These are phyloP conservation scores for Perdita meconis DNA, from an alignment of 2,888 invertebrate genomes.

Conservation along the genomic window DNA sequence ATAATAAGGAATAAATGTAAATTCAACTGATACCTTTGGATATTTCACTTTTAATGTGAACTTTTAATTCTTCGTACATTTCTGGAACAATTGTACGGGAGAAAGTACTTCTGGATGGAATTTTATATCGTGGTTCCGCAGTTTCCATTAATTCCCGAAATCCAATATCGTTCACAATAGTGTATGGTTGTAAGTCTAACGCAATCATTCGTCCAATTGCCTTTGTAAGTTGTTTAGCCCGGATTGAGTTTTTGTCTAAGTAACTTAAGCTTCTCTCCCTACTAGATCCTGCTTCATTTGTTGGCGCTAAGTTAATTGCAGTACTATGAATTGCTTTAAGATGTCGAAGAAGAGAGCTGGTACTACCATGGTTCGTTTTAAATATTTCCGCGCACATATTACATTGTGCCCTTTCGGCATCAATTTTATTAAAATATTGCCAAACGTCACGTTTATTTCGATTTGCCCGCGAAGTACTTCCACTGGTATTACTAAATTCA, in stretches of 20 bases:
- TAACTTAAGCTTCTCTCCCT: background rate
- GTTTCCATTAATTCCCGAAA: background rate
- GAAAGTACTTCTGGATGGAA: slow-evolving; percentile 2
- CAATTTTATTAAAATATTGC: background rate
- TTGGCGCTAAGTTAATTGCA: background rate
- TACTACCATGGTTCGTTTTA: background rate
- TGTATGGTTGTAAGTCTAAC: slow-evolving; percentile 1
- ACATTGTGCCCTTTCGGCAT: background rate
- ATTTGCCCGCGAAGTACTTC: background rate
- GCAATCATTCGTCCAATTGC: slow-evolving; percentile 14
- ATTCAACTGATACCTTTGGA: background rate
- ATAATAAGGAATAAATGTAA: background rate
- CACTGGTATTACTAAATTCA: background rate
- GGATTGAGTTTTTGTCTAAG: background rate
- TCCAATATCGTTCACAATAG: background rate
- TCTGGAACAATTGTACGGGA: slow-evolving; percentile 7
- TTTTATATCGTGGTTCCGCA: slow-evolving; percentile 4
- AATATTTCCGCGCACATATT: background rate
- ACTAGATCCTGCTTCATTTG: background rate
- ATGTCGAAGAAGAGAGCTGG: background rate
- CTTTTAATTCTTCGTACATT: slow-evolving; percentile 1
- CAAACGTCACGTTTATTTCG: background rate
- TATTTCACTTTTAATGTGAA: background rate
- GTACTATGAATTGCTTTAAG: background rate
- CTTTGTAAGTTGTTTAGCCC: background rate